These are phyloP conservation scores for Molossus molossus DNA, from an alignment of 2,797 vertebrate genomes.

Conservation along the genomic window DNA sequence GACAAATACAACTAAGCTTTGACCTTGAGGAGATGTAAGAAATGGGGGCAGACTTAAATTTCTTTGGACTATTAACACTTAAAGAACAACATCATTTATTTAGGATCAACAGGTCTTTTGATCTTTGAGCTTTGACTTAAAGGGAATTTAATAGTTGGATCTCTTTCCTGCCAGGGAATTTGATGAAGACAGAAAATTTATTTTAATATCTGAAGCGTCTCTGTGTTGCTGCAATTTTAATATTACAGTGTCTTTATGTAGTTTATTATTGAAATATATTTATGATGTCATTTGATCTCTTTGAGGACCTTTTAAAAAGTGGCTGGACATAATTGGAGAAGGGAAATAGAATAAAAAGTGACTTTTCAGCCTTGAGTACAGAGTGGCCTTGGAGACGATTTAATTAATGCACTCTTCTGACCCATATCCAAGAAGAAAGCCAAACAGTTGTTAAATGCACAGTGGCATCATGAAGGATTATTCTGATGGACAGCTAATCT, in stretches of 20 bases:
- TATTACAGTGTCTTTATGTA: constrained; percentile 39
- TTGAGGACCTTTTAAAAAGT: constrained; percentile 17
- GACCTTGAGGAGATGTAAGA: constrained; percentile 39
- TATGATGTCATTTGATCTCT: constrained; percentile 67
- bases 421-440: constrained; percentile 27
- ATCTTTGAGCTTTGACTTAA: not conserved
- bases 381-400: constrained; percentile 66
- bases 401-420: constrained; percentile 63
- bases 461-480: not conserved
- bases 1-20: not conserved
- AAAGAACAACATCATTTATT: constrained; percentile 18
- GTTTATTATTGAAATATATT: constrained; percentile 67
- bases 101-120: not conserved
- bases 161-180: not conserved
- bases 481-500: constrained; percentile 25
- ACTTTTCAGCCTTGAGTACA: constrained; percentile 71
- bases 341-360: constrained; percentile 56
- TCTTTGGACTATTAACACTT: not conserved
- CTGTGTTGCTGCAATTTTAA: constrained; percentile 51
- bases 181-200: constrained; percentile 47
- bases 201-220: constrained; percentile 30
- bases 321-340: constrained; percentile 55
- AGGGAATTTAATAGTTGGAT: constrained; percentile 2
- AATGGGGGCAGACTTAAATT: not conserved
- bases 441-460: constrained; percentile 25